Conservation (phyloP, 2,888 invertebrate genomes). For the Morinoia aosen region DNA sequence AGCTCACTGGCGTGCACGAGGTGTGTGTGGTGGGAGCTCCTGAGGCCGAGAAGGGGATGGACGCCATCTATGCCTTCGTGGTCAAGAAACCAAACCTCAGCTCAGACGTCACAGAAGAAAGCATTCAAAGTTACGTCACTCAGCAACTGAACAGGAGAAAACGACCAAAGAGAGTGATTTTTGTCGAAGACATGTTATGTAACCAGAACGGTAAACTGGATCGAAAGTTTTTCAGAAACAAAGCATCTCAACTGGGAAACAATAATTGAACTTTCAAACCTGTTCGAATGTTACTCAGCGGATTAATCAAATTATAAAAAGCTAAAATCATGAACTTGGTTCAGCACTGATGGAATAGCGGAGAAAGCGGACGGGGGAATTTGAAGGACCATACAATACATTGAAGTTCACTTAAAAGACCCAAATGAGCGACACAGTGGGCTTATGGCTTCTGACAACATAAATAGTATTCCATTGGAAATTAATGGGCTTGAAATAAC, state of each 20-base stretch:
- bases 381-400: too few species aligned
- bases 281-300: not conserved
- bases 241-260: not conserved
- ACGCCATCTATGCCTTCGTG: slow-evolving; percentile 55
- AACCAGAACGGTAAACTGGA: slow-evolving; percentile 30
- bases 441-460: too few species aligned
- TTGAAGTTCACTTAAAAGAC: not conserved
- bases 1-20: slow-evolving; percentile 55
- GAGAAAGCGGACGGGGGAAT: too few species aligned
- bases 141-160: not conserved
- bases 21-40: slow-evolving; percentile 59
- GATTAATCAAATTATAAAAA: not conserved
- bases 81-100: not conserved
- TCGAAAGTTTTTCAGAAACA: not conserved
- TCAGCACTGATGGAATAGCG: not conserved
- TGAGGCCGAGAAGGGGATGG: slow-evolving; percentile 53
- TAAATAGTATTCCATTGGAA: too few species aligned
- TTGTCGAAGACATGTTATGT: not conserved
- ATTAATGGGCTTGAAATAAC: too few species aligned
- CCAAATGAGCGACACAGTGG: too few species aligned
- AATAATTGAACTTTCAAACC: not conserved
- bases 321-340: not conserved
- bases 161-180: not conserved
- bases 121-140: not conserved
- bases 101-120: not conserved